Evolutionary conservation across 2,797 vertebrate species (phyloP).

Genomic region (Tenualosa thibaudeaui): DNA sequence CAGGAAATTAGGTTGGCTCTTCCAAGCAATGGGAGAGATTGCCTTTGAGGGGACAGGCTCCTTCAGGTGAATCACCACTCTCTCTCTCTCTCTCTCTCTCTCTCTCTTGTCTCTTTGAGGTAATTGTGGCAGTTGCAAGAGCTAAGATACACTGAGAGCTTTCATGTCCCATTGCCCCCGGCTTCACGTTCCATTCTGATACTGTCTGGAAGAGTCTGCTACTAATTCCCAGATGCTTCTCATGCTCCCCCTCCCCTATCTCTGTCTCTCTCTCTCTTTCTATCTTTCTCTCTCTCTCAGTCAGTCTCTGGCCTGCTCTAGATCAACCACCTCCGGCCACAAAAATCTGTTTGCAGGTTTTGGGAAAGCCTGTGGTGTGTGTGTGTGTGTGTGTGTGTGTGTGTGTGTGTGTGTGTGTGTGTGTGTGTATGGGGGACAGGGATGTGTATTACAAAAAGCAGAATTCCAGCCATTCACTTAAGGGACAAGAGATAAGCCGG

Average conservation of each 20-base stretch:
- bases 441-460: constrained; percentile 15
- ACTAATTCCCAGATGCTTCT: constrained; percentile 17
- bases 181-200: constrained; percentile 18
- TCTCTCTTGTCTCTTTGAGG: constrained; percentile 1
- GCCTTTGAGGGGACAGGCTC: constrained; percentile 18
- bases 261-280: neutral
- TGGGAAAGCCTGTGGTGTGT: constrained; percentile 1
- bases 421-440: neutral
- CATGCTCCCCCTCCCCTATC: neutral
- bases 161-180: constrained; percentile 8
- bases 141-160: neutral
- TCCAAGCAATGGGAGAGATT: constrained; percentile 15
- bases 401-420: neutral
- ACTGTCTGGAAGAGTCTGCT: constrained; percentile 21
- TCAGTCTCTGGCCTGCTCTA: neutral
- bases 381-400: neutral
- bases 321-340: constrained; percentile 19
- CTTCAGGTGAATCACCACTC: constrained; percentile 11
- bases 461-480: constrained; percentile 25
- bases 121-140: constrained; percentile 18
- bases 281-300: neutral
- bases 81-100: constrained; percentile 2
- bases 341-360: constrained; percentile 13
- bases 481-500: constrained; percentile 16
- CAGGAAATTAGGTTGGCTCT: constrained; percentile 19